A percentile compares a stretch with the other conserved stretches of the same genome.
Conservation (phyloP, 2,113 vertebrate species). For the Gallinago media region DNA sequence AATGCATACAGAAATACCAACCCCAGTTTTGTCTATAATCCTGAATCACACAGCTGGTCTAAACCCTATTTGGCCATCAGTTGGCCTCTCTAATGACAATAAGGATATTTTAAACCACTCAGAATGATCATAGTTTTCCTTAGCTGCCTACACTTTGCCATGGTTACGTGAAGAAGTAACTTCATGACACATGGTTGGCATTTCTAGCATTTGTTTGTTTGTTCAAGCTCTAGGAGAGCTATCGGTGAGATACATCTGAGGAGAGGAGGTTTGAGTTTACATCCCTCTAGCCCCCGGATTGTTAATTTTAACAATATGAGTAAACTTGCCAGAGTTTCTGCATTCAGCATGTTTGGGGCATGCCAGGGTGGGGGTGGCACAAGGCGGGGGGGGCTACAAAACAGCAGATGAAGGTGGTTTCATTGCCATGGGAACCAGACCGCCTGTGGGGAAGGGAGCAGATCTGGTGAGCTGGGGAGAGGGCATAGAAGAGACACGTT, state of each 20-base stretch:
- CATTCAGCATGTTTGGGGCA: neutral
- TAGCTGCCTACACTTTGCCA: conserved; percentile 40
- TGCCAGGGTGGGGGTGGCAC: conserved; percentile 67
- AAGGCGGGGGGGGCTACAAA: conserved; percentile 15
- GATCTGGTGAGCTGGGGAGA: conserved; percentile 27
- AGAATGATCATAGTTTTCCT: neutral
- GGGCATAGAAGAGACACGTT: neutral
- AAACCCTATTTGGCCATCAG: neutral
- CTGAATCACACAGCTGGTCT: neutral
- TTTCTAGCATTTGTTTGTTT: conserved; percentile 71
- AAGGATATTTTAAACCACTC: neutral
- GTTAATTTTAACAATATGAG: conserved; percentile 59
- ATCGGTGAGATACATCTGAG: conserved; percentile 46
- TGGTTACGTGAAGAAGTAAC: conserved; percentile 64
- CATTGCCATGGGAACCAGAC: conserved; percentile 70
- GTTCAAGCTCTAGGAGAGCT: conserved; percentile 52
- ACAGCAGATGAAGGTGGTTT: conserved; percentile 71
- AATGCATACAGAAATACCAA: neutral
- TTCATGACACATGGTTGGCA: conserved; percentile 74
- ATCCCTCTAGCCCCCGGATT: conserved; percentile 49
- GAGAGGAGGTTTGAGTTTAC: conserved; percentile 69
- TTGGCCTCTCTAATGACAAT: neutral
- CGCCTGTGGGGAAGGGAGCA: conserved; percentile 38
- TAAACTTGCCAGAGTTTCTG: conserved; percentile 34
- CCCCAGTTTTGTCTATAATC: neutral